Evolutionary conservation across 2,888 invertebrate species (phyloP).

Genomic region (Tinea semifulvella): DNA sequence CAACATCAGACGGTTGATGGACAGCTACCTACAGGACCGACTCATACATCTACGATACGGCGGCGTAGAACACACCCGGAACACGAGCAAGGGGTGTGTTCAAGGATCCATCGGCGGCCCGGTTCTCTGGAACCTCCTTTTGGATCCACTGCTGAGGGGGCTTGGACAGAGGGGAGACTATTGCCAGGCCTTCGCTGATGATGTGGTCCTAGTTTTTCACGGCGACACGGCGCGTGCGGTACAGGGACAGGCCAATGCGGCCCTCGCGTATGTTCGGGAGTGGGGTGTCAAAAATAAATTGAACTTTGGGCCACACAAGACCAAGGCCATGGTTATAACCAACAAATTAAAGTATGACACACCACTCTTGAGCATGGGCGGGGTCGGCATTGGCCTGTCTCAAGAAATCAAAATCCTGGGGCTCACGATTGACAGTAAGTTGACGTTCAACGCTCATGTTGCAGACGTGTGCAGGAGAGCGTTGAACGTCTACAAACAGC

Average conservation of each 20-base stretch:
- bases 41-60: neutral
- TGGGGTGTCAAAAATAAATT: neutral
- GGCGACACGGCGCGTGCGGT: too few species aligned
- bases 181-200: too few species aligned
- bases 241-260: too few species aligned
- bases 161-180: too few species aligned
- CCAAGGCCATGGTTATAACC: neutral
- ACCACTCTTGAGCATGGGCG: neutral
- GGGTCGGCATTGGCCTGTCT: neutral
- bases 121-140: too few species aligned
- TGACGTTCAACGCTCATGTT: neutral
- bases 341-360: neutral
- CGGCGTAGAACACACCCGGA: neutral
- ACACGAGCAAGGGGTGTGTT: neutral
- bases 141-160: too few species aligned
- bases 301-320: neutral
- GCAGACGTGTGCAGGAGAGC: neutral
- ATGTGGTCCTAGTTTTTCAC: too few species aligned
- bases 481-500: neutral
- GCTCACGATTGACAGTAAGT: neutral
- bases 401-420: neutral
- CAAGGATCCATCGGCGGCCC: too few species aligned
- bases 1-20: neutral
- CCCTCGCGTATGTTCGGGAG: too few species aligned
- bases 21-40: neutral